Base-by-base conservation (phyloP, 2,113 vertebrate genomes). In the Malurus elegans region DNA sequence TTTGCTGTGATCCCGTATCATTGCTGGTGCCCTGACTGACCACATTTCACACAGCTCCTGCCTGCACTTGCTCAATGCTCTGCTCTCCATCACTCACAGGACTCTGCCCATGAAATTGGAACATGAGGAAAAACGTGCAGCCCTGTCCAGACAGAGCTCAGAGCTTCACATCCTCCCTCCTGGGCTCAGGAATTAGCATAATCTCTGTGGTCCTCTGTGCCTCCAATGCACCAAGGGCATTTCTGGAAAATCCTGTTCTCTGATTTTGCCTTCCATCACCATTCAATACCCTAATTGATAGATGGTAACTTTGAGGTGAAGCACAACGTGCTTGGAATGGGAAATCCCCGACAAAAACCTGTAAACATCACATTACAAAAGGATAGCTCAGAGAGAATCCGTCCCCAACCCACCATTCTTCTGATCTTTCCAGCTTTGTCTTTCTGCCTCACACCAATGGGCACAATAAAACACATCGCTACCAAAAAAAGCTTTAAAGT, bases 261-360 rank as follows among this genome's bases (percentile, higher is more conserved):
- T 85, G 90, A 90, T 95, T 91, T 82, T 90, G 78, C 51, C 67
- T 95, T 79, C 71, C 74, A 58, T 58, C 81, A 65, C 84, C 3
- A 34, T 61, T 95, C 96, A 93, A 93, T 92, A 85, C 58, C 75
- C 57, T 92, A 94, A 96, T 67, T 92, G 86, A 91, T 53, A 79
- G 76, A 91, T 76, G 3, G 5, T 84, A 87, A 95, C 84, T 87
- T 58, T 54, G 87, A 93, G 71, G 83, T 86, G 76, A 95, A 87
- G 84, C 25, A 91, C 74, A 66, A 86, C 6, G 17, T 90, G 90
- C 66, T 65, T 20, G n/a, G 94, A 95, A 93, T 90, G 70, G 74
- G 45, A 92, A 96, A 93, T 80, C 48, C 38, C 58, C 75, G 84
- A 48, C 40, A 61, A 89, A 89, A 93, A 90, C 32, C 70, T 70